A percentile compares a stretch with the other conserved stretches of the same genome.
These are phyloP conservation scores for Etheostoma spectabile DNA, from an alignment of 2,113 vertebrate genomes.

Conservation along the genomic window DNA sequence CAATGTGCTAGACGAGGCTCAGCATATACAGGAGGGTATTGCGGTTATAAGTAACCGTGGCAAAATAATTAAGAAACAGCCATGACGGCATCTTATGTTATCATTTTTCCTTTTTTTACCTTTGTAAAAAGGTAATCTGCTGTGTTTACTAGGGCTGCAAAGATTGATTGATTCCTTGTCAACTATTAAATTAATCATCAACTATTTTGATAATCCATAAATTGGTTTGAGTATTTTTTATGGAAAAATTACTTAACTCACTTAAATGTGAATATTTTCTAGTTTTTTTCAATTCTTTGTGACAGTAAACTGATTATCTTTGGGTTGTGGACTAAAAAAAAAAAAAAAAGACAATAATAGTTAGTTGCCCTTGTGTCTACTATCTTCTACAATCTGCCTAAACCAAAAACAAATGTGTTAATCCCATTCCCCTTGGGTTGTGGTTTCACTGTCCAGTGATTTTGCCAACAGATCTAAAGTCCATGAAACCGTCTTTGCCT, in stretches of 20 bases:
- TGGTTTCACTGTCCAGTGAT: not conserved
- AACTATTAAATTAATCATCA: too few species aligned
- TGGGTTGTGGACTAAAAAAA: too few species aligned
- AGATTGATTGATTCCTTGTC: too few species aligned
- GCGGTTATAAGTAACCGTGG: not conserved
- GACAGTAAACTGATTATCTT: too few species aligned
- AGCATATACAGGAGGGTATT: not conserved
- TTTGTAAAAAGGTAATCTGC: not conserved
- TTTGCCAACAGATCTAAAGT: not conserved
- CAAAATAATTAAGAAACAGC: not conserved
- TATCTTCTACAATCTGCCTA: not conserved
- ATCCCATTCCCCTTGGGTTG: not conserved
- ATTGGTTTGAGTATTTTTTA: too few species aligned
- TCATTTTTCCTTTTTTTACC: not conserved
- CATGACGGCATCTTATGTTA: not conserved
- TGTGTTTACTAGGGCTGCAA: not conserved
- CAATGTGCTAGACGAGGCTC: not conserved
- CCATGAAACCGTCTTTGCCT: not conserved
- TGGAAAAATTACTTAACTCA: too few species aligned
- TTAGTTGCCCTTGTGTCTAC: not conserved
- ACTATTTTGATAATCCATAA: too few species aligned
- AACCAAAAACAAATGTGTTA: not conserved
- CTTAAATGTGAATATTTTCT: too few species aligned
- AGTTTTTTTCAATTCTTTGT: too few species aligned
- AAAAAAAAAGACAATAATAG: too few species aligned